A percentile compares a stretch with the other conserved stretches of the same genome.
phyloP scores from a whole-genome alignment of 1,140 invertebrate genomes.

The Sinella curviseta region DNA sequence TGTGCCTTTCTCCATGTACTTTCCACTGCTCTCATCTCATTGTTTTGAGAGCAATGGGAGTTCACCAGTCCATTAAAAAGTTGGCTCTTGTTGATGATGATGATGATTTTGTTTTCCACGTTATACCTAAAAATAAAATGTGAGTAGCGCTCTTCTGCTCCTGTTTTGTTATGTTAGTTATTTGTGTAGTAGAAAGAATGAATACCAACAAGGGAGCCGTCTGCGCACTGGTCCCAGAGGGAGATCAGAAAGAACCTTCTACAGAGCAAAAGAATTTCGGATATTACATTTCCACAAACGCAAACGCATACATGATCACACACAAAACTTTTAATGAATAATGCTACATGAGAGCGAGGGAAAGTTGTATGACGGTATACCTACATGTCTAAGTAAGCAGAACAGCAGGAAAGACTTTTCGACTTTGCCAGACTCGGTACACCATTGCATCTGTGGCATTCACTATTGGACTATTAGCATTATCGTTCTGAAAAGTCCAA shows the following conservation, averaged over 20 bases:
- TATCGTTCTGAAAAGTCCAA: background rate
- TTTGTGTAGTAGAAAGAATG: too few relatives aligned
- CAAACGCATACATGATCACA: background rate
- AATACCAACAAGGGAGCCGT: conserved; percentile 18
- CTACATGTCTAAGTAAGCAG: too few relatives aligned
- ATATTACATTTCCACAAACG: background rate
- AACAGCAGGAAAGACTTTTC: background rate
- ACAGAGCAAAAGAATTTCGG: background rate
- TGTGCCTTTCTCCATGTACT: too few relatives aligned
- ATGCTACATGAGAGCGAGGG: too few relatives aligned
- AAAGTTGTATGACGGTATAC: too few relatives aligned
- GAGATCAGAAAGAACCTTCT: background rate
- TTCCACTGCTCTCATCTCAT: background rate
- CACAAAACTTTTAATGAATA: background rate
- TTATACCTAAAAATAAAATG: too few relatives aligned
- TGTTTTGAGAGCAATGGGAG: conserved; percentile 8
- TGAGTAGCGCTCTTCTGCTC: too few relatives aligned
- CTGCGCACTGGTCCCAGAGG: background rate
- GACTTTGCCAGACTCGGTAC: background rate
- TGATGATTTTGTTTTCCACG: too few relatives aligned
- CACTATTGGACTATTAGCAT: too few relatives aligned
- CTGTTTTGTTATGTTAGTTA: too few relatives aligned
- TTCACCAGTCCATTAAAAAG: conserved; percentile 22
- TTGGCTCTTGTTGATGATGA: conserved; percentile 5
- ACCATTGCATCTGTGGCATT: too few relatives aligned